These are phyloP conservation scores for Eupithecia subfuscata DNA, from an alignment of 2,888 invertebrate genomes.

Conservation along the genomic window DNA sequence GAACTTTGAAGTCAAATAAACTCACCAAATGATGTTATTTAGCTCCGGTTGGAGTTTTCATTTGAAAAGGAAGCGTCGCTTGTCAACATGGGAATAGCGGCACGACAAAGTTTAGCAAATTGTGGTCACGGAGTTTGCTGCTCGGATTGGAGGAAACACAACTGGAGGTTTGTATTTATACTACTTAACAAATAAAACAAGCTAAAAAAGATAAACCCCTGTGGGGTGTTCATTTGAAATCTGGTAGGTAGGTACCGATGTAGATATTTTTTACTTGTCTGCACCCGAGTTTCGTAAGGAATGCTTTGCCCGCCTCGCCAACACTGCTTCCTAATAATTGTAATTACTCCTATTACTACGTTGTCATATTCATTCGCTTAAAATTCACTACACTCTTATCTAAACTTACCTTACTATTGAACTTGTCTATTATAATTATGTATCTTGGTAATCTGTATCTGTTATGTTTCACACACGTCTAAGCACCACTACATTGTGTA, in stretches of 20 bases:
- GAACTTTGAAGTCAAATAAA: slow-evolving; percentile 33
- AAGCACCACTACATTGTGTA: no score
- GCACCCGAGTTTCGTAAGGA: no score
- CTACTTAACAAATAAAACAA: neutral
- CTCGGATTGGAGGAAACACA: slow-evolving; percentile 9
- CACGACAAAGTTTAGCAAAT: slow-evolving; percentile 53
- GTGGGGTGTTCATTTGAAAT: neutral
- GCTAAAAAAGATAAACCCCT: neutral
- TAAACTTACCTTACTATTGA: no score
- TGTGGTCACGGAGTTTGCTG: slow-evolving; percentile 46
- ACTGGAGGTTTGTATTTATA: slow-evolving; percentile 2
- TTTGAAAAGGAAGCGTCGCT: slow-evolving; percentile 40
- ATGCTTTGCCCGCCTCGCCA: no score
- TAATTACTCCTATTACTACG: no score
- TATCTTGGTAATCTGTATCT: no score
- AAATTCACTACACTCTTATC: no score
- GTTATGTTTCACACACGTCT: no score
- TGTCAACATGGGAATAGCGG: slow-evolving; percentile 53
- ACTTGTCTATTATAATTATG: no score
- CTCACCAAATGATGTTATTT: slow-evolving; percentile 40
- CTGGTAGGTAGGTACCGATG: neutral
- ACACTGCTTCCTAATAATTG: no score
- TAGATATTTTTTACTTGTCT: no score
- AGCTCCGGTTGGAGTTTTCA: slow-evolving; percentile 35
- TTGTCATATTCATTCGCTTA: no score